Conservation (phyloP, 92 coral and sea anemone genomes). For the Paramuricea clavata region DNA sequence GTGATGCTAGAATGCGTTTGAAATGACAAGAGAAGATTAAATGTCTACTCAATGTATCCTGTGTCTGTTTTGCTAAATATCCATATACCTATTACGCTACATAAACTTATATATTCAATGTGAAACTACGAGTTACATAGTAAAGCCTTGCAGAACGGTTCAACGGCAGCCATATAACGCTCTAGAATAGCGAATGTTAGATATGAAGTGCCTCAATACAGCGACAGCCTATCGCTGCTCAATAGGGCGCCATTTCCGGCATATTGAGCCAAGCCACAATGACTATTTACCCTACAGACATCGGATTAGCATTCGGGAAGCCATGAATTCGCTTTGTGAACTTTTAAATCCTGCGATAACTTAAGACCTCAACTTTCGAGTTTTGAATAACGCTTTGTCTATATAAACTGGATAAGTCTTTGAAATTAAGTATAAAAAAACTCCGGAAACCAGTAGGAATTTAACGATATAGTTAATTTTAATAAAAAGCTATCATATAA, state of each 20-base stretch:
- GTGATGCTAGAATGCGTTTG: slow-evolving; percentile 29
- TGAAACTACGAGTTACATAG: not conserved
- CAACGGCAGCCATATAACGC: not conserved
- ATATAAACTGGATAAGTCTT: not conserved
- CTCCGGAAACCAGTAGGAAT: slow-evolving; percentile 1
- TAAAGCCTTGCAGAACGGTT: too few species aligned
- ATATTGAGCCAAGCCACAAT: slow-evolving; percentile 46
- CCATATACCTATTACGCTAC: not conserved
- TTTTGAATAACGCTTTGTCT: not conserved
- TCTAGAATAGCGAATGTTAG: not conserved
- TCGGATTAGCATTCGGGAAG: slow-evolving; percentile 45
- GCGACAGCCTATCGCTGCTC: slow-evolving; percentile 30
- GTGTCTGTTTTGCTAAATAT: not conserved
- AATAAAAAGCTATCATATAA: slow-evolving; percentile 1
- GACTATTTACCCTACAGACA: slow-evolving; percentile 50
- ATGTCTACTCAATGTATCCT: slow-evolving; percentile 2
- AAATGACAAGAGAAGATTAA: slow-evolving; percentile 44
- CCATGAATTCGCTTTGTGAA: slow-evolving; percentile 12
- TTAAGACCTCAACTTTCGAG: not conserved
- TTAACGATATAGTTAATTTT: not conserved
- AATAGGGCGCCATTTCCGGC: slow-evolving; percentile 50
- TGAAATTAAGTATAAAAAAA: not conserved
- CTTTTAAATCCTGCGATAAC: not conserved
- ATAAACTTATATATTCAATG: not conserved
- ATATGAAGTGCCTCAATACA: not conserved